These are phyloP conservation scores for Lochmaea crataegi DNA, from an alignment of 2,888 invertebrate species.

Conservation along the genomic window DNA sequence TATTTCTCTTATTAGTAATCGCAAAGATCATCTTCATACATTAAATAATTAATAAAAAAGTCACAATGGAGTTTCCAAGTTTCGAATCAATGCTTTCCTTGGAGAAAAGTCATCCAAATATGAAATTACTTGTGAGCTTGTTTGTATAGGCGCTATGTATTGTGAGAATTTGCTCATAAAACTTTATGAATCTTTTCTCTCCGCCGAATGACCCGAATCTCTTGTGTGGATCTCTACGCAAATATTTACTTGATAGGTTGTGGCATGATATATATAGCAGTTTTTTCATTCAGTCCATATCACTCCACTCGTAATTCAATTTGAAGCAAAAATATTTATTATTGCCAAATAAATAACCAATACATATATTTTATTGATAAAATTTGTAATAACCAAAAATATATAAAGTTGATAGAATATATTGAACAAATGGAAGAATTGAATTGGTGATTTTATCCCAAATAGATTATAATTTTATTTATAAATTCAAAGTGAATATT, in stretches of 20 bases:
- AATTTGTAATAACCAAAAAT: too few relatives aligned
- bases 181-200: slow-evolving; percentile 20
- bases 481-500: too few relatives aligned
- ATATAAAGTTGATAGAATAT: too few relatives aligned
- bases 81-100: too few relatives aligned
- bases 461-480: too few relatives aligned
- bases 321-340: neutral
- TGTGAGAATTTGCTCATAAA: slow-evolving; percentile 26
- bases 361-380: neutral
- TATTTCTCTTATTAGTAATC: too few relatives aligned
- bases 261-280: neutral
- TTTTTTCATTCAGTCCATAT: neutral
- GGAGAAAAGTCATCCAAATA: slow-evolving; percentile 24
- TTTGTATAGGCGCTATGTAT: slow-evolving; percentile 22
- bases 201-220: neutral
- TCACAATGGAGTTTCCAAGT: neutral
- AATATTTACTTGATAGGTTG: neutral
- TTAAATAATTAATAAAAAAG: too few relatives aligned
- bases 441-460: too few relatives aligned
- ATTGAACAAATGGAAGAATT: too few relatives aligned
- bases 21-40: too few relatives aligned
- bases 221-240: neutral
- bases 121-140: slow-evolving; percentile 24
- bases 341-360: neutral
- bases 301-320: neutral